These are phyloP conservation scores for Phodopus roborovskii DNA, from an alignment of 2,113 vertebrate species.

Conservation along the genomic window DNA sequence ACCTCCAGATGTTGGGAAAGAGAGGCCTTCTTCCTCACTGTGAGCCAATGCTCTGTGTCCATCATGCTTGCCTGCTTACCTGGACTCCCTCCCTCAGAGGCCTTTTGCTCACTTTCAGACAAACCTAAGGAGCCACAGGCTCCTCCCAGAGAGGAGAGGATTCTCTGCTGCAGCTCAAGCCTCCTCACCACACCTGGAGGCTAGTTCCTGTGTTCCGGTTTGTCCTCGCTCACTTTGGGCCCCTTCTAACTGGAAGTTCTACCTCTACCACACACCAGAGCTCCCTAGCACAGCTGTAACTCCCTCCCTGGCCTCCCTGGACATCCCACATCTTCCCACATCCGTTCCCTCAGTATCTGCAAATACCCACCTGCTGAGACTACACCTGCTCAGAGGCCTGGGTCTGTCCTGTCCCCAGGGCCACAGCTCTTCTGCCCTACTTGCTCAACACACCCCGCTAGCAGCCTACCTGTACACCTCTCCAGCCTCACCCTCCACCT, in stretches of 20 bases:
- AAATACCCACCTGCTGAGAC: not conserved
- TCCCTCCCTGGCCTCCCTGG: not conserved
- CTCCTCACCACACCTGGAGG: not conserved
- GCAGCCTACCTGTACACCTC: not conserved
- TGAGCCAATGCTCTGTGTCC: accelerated
- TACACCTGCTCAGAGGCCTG: not conserved
- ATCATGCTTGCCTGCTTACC: not conserved
- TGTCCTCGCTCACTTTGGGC: not conserved
- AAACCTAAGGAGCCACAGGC: not conserved
- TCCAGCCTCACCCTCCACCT: no score
- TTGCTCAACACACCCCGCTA: not conserved
- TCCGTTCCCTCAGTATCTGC: no score
- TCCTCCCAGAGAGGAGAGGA: not conserved
- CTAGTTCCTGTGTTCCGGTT: not conserved
- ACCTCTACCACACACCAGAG: accelerated
- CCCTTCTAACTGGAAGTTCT: not conserved
- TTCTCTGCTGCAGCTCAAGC: not conserved
- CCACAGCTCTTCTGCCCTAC: not conserved
- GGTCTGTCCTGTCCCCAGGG: not conserved
- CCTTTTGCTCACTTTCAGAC: not conserved
- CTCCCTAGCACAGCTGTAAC: not conserved
- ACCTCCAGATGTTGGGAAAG: not conserved
- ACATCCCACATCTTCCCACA: not conserved
- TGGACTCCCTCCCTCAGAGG: not conserved
- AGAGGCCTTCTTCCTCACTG: accelerated